Evolutionary conservation across 2,888 invertebrate genomes (phyloP).

Genomic region (Oxyscelio sp.): DNA sequence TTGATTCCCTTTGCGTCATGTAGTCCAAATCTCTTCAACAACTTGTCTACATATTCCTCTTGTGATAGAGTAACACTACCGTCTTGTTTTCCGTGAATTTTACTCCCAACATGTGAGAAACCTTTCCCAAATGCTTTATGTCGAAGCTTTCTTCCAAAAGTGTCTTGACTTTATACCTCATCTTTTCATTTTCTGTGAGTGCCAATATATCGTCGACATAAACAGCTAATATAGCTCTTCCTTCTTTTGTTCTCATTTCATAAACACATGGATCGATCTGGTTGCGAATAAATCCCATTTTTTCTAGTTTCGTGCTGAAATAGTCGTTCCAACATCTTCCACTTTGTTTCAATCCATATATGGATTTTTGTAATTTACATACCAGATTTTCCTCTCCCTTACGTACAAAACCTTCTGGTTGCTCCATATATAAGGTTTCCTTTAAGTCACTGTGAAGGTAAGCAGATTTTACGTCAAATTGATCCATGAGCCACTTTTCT

Average conservation of each 20-base stretch:
- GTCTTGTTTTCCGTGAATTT: slow-evolving; percentile 41
- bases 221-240: slow-evolving; percentile 42
- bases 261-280: slow-evolving; percentile 65
- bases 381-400: slow-evolving; percentile 45
- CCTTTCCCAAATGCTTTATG: slow-evolving; percentile 56
- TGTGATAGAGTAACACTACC: slow-evolving; percentile 18
- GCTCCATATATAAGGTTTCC: slow-evolving; percentile 67
- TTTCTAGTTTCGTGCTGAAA: slow-evolving; percentile 20
- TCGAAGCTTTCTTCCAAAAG: slow-evolving; percentile 45
- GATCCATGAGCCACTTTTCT: too few species aligned
- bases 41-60: slow-evolving; percentile 47
- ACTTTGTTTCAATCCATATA: slow-evolving; percentile 68
- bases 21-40: slow-evolving; percentile 42
- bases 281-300: slow-evolving; percentile 36
- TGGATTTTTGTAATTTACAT: slow-evolving; percentile 57
- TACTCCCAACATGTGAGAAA: slow-evolving; percentile 56
- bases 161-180: slow-evolving; percentile 19
- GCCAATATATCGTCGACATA: slow-evolving; percentile 69
- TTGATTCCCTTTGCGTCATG: slow-evolving; percentile 28
- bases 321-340: slow-evolving; percentile 68
- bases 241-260: slow-evolving; percentile 32
- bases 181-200: slow-evolving; percentile 32
- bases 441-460: slow-evolving; percentile 52
- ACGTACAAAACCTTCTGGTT: slow-evolving; percentile 53
- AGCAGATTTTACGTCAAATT: too few species aligned